Percentiles rank a stretch among this genome's conserved stretches.
phyloP scores from a whole-genome alignment of 2,797 vertebrate genomes.

The Myotis planiceps region DNA sequence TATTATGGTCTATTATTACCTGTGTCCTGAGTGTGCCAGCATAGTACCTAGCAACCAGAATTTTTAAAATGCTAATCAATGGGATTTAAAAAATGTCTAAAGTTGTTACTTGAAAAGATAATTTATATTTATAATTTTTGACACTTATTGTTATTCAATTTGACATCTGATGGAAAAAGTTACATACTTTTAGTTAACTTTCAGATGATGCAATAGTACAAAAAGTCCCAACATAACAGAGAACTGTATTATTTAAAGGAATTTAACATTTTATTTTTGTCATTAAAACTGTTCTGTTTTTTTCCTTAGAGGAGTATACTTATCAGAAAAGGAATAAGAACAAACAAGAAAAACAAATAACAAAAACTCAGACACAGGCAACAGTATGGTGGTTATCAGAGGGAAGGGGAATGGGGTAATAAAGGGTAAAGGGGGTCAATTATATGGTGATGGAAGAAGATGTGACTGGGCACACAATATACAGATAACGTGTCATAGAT shows the following conservation, averaged over 20 bases:
- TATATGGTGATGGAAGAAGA: not conserved
- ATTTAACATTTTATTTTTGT: constrained; percentile 35
- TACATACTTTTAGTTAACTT: constrained; percentile 37
- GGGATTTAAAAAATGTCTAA: not conserved
- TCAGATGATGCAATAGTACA: not conserved
- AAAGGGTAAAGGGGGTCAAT: not conserved
- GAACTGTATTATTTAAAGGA: constrained; percentile 17
- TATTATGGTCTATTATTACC: not conserved
- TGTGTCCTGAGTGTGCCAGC: not conserved
- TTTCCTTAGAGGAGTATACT: not conserved
- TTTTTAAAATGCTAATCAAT: constrained; percentile 33
- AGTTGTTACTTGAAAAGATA: not conserved
- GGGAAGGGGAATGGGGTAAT: too few species aligned
- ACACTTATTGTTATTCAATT: not conserved
- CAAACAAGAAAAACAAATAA: not conserved
- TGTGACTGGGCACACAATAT: not conserved
- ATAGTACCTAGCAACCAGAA: not conserved
- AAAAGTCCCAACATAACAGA: not conserved
- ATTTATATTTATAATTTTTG: constrained; percentile 9
- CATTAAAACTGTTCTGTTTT: constrained; percentile 32
- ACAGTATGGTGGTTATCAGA: not conserved
- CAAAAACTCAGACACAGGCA: not conserved
- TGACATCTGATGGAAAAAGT: not conserved
- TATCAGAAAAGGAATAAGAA: not conserved
- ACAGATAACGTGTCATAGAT: not conserved